Percentiles rank a stretch among this genome's conserved stretches.
Evolutionary conservation across 2,113 vertebrate genomes (phyloP).

Genomic region (Epinephelus lanceolatus): DNA sequence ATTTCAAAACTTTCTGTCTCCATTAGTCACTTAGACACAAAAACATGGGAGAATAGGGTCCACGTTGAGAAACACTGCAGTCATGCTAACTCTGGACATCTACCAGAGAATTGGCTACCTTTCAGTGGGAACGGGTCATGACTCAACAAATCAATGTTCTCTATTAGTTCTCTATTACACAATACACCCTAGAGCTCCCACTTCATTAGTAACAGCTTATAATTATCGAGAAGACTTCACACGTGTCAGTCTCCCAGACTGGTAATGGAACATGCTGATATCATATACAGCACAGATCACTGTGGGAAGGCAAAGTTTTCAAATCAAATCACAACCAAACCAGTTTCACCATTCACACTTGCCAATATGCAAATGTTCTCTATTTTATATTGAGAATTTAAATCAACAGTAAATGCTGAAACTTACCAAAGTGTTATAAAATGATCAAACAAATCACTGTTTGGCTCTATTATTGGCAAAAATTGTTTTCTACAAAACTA

Average conservation of each 20-base stretch:
- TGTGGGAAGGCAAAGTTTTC: conserved; percentile 42
- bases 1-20: too few relatives aligned
- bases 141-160: conserved; percentile 16
- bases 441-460: conserved; percentile 60
- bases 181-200: conserved; percentile 40
- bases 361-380: conserved; percentile 7
- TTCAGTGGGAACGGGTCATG: conserved; percentile 55
- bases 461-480: conserved; percentile 55
- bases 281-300: conserved; percentile 30
- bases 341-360: conserved; percentile 5
- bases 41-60: too few relatives aligned
- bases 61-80: too few relatives aligned
- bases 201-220: conserved; percentile 68
- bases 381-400: conserved; percentile 24
- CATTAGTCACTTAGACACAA: too few relatives aligned
- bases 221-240: conserved; percentile 10
- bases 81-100: conserved; percentile 6
- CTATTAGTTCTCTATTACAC: conserved; percentile 2
- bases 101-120: conserved; percentile 37
- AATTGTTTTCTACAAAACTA: conserved; percentile 77
- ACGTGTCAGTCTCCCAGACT: not conserved
- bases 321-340: conserved; percentile 33
- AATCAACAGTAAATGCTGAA: conserved; percentile 54
- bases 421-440: conserved; percentile 61
- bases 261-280: conserved; percentile 14